phyloP scores from a whole-genome alignment of 2,797 vertebrate genomes.

The Capromys pilorides region DNA sequence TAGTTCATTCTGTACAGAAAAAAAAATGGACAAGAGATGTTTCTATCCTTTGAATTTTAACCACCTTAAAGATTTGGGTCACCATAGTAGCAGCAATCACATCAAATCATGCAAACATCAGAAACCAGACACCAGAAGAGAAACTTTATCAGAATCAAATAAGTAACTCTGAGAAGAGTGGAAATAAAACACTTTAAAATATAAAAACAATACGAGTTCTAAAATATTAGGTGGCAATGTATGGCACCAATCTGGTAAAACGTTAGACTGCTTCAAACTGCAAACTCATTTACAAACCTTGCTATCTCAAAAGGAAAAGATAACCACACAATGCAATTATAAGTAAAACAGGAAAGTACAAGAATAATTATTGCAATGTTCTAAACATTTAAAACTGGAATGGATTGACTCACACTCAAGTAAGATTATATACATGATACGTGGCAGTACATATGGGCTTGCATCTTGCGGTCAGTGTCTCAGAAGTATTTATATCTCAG shows the following conservation, averaged over 20 bases:
- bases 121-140: slow-evolving; percentile 18
- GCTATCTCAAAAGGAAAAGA: background rate
- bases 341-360: slow-evolving; percentile 35
- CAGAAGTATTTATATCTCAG: slow-evolving; percentile 46
- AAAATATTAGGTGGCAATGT: slow-evolving; percentile 27
- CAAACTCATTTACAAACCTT: slow-evolving; percentile 67
- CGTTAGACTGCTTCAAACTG: background rate
- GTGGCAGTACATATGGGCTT: background rate
- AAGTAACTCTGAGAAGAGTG: slow-evolving; percentile 31
- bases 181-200: slow-evolving; percentile 48
- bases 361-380: slow-evolving; percentile 40
- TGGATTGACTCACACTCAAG: slow-evolving; percentile 38
- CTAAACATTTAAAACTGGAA: slow-evolving; percentile 48
- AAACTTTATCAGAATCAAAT: slow-evolving; percentile 55
- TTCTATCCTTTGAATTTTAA: slow-evolving; percentile 63
- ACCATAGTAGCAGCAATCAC: slow-evolving; percentile 71
- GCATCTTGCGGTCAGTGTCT: slow-evolving; percentile 14
- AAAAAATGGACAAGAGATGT: slow-evolving; percentile 11
- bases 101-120: slow-evolving; percentile 68
- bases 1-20: slow-evolving; percentile 17
- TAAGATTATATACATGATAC: background rate
- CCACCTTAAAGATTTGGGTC: slow-evolving; percentile 73
- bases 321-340: slow-evolving; percentile 53
- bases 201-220: slow-evolving; percentile 38
- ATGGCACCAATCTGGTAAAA: background rate